These are phyloP conservation scores for Callipepla squamata DNA, from an alignment of 2,113 vertebrate species.

Conservation along the genomic window DNA sequence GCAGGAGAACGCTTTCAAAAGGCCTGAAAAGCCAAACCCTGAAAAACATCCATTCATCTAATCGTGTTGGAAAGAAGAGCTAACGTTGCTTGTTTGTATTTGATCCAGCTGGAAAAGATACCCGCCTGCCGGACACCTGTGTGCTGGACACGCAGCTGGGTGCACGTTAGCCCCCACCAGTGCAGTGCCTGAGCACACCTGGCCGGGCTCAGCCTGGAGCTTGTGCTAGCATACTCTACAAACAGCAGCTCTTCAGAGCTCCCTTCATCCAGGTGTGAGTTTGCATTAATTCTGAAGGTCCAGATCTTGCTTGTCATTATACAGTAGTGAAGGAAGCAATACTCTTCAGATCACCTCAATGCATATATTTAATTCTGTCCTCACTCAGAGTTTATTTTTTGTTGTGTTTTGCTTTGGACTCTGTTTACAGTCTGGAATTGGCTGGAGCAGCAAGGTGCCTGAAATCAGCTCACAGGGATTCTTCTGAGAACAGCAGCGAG, in stretches of 20 bases:
- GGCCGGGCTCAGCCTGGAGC: no score
- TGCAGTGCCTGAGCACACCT: no score
- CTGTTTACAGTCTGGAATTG: constrained; percentile 31
- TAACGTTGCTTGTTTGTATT: not conserved
- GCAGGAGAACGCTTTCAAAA: not conserved
- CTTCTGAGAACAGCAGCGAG: not conserved
- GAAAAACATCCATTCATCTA: not conserved
- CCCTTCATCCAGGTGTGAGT: not conserved
- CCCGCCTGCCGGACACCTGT: not conserved
- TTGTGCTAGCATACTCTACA: not conserved
- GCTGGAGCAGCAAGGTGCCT: not conserved
- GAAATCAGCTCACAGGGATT: not conserved
- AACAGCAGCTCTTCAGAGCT: not conserved
- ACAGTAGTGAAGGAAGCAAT: not conserved
- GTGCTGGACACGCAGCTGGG: not conserved
- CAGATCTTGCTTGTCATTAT: not conserved
- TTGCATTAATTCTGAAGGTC: not conserved
- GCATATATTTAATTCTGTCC: not conserved
- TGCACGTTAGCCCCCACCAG: no score
- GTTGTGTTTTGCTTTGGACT: not conserved
- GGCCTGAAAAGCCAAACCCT: not conserved
- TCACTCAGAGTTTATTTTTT: constrained; percentile 7
- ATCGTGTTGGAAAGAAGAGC: not conserved
- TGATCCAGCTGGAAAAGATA: not conserved
- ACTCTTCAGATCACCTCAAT: not conserved